Conservation (phyloP, 2,797 vertebrate species). For the Xerus rutilus region DNA sequence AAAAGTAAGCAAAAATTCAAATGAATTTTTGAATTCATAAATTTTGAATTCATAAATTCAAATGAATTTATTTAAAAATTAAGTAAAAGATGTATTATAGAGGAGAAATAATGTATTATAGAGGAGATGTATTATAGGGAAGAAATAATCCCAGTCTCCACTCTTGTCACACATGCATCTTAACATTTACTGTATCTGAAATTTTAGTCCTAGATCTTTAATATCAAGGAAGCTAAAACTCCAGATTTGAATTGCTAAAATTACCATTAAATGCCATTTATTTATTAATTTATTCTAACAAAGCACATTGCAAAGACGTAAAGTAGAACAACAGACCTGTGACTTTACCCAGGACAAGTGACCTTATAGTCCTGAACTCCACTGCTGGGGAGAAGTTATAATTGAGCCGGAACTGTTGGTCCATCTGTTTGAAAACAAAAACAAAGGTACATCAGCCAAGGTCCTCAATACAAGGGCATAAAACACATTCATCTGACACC, state of each 20-base stretch:
- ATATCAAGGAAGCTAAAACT: neutral
- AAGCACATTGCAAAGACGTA: neutral
- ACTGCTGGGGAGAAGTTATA: constrained; percentile 94
- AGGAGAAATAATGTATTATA: no score
- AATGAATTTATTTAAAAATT: neutral
- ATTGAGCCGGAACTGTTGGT: constrained; percentile 93
- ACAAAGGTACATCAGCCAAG: constrained; percentile 67
- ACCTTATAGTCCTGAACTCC: constrained; percentile 92
- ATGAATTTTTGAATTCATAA: neutral
- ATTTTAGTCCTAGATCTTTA: neutral
- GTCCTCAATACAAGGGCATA: neutral
- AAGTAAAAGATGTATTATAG: neutral
- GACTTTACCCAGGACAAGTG: constrained; percentile 95
- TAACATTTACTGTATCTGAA: neutral
- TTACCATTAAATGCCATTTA: no score
- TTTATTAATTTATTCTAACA: neutral
- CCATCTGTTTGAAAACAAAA: constrained; percentile 90
- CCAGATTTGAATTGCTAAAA: neutral
- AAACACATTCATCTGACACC: neutral
- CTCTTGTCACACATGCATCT: neutral
- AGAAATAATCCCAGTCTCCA: no score
- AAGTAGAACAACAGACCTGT: constrained; percentile 90
- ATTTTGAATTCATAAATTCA: neutral
- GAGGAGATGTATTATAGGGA: no score
- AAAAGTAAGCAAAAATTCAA: neutral